These are phyloP conservation scores for Prenolepis imparis DNA, from an alignment of 2,888 invertebrate species.

Conservation along the genomic window DNA sequence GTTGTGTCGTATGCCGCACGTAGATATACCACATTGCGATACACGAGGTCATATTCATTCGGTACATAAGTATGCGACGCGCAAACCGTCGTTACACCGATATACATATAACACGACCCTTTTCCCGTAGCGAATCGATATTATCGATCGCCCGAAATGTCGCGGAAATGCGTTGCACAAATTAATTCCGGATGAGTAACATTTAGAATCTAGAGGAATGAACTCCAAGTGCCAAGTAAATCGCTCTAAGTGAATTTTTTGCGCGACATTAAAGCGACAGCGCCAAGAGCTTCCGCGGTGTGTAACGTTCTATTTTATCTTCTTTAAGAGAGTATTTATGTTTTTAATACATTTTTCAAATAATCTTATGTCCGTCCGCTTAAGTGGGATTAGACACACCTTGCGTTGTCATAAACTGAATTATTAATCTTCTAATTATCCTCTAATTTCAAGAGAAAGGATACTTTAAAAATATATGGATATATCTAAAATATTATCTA, in stretches of 20 bases:
- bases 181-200: constrained; percentile 37
- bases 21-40: constrained; percentile 54
- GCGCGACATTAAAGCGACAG: background rate
- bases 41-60: constrained; percentile 65
- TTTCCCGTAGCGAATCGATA: constrained; percentile 65
- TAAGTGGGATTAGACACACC: background rate
- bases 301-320: background rate
- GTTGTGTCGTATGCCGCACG: constrained; percentile 65
- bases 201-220: too few relatives aligned
- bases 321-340: background rate
- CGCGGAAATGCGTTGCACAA: constrained; percentile 57
- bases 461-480: background rate
- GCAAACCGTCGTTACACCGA: constrained; percentile 12
- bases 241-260: background rate
- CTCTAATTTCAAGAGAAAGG: background rate
- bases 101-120: constrained; percentile 37
- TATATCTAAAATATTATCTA: background rate
- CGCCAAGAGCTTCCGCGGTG: background rate
- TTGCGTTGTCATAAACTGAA: background rate
- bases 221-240: background rate
- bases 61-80: constrained; percentile 27
- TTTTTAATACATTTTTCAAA: background rate
- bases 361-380: background rate
- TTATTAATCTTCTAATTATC: background rate
- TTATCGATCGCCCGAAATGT: constrained; percentile 69